Conservation (phyloP, 64 coral and sea anemone genomes). For the Platygyra sinensis region DNA sequence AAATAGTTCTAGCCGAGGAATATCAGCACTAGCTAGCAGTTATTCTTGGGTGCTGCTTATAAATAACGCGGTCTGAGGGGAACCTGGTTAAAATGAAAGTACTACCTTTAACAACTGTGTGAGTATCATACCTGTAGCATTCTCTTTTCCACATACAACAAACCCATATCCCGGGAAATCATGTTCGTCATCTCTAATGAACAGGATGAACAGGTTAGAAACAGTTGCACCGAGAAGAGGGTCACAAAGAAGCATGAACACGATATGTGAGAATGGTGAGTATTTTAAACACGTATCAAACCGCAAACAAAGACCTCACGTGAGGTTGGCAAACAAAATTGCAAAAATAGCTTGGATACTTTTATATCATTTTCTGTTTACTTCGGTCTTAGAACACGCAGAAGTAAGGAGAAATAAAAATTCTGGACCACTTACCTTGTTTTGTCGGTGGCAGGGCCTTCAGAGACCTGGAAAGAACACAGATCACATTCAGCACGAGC, state of each 20-base stretch:
- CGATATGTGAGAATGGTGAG: no score
- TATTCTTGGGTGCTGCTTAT: no score
- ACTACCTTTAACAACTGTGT: not conserved
- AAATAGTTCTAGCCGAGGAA: no score
- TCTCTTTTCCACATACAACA: conserved; percentile 72
- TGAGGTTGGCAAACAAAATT: no score
- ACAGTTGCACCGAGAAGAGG: not conserved
- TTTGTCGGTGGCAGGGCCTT: not conserved
- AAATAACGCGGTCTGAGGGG: no score
- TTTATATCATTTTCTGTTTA: not conserved
- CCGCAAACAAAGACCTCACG: not conserved
- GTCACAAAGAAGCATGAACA: no score
- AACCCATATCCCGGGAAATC: conserved; percentile 53
- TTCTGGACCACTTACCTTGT: not conserved
- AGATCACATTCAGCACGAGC: not conserved
- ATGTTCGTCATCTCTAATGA: conserved; percentile 15
- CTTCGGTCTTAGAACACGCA: no score
- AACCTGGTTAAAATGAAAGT: no score
- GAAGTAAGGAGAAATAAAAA: not conserved
- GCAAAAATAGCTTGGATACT: no score
- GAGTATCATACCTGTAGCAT: conserved; percentile 36
- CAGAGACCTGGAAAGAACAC: not conserved
- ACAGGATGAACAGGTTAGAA: not conserved
- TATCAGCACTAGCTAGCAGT: no score
- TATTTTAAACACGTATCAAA: no score